Evolutionary conservation across 2,888 invertebrate species (phyloP), one percentile per base, ranked within the genome.

Genomic region (Volucella inflata): DNA sequence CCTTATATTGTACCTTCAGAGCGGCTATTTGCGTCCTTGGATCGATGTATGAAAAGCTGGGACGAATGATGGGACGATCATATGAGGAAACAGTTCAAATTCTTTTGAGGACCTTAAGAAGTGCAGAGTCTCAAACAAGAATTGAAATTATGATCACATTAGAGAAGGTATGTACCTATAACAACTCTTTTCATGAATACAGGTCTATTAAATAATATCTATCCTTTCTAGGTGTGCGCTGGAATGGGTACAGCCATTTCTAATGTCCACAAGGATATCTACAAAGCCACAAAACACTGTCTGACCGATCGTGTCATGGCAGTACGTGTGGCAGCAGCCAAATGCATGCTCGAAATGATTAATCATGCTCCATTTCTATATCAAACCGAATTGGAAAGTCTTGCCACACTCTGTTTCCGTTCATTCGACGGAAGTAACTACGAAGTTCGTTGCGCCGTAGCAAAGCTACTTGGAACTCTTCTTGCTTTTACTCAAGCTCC

Each of bases 11-110:
- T 17, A 57, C 10, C 76, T 93, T 72, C 91, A 99, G 99, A 88
- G 98, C 98, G 89, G 98, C 99, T 14, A 97, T 99, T 89, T 97
- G 98, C 88, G 98, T 98, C 89, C 94, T 98, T 77, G 99, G 99
- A 44, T 97, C 97, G 87, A 98, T 99, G 98, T 99, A 99, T 92
- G 98, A 99, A 92, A 98, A 97, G 92, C 94, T 99, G 17, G 99
- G 99, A 1, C 94, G 99, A 87, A 98, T 99, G 98, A 99, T 99
- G 96, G 99, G 99, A 0, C 94, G 99, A 87, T 98, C 98, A 0
- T 99, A 98, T 90, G 99, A 99, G 91, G 99, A 99, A 90, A 99
- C 99, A 0, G 97, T 99, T 40, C 96, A 97, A 88, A 96, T 98
- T 68, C 93, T 99, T 30, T 95, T 98, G 75, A 96, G 97, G 89